Evolutionary conservation across 2,888 invertebrate species (phyloP).

Genomic region (Brachypalpus laphriformis): DNA sequence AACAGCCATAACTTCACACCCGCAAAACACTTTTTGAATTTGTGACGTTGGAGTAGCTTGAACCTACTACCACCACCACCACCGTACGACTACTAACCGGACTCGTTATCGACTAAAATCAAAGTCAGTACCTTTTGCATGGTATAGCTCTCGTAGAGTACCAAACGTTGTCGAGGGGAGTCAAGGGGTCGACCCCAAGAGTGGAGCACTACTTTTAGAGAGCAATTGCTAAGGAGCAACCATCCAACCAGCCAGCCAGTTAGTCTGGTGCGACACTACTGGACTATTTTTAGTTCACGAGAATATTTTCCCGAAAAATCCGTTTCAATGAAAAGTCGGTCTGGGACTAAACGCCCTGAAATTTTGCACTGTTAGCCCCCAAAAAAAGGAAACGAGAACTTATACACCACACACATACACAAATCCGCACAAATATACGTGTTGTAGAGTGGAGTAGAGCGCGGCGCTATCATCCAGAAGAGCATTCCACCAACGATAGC

Average conservation of each 20-base stretch:
- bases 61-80: slow-evolving; percentile 72
- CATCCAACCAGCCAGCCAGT: slow-evolving; percentile 69
- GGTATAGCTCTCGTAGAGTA: slow-evolving; percentile 49
- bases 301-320: slow-evolving; percentile 71
- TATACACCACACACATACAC: slow-evolving; percentile 27
- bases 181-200: slow-evolving; percentile 43
- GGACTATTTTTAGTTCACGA: slow-evolving; percentile 74
- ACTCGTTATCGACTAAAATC: slow-evolving; percentile 74
- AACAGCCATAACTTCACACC: slow-evolving; percentile 55
- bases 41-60: slow-evolving; percentile 58
- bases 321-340: slow-evolving; percentile 74
- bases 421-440: not conserved
- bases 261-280: slow-evolving; percentile 74
- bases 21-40: slow-evolving; percentile 56
- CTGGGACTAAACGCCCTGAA: slow-evolving; percentile 74
- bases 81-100: slow-evolving; percentile 73
- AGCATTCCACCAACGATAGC: slow-evolving; percentile 38
- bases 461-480: slow-evolving; percentile 46
- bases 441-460: slow-evolving; percentile 45
- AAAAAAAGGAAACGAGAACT: slow-evolving; percentile 64
- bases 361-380: slow-evolving; percentile 70
- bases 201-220: slow-evolving; percentile 66
- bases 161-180: slow-evolving; percentile 12
- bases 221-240: slow-evolving; percentile 60
- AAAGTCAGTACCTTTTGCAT: slow-evolving; percentile 72